Percentiles rank a stretch among this genome's conserved stretches.
Conservation (phyloP, 2,888 invertebrate genomes). For the Tuberolachnus salignus region DNA sequence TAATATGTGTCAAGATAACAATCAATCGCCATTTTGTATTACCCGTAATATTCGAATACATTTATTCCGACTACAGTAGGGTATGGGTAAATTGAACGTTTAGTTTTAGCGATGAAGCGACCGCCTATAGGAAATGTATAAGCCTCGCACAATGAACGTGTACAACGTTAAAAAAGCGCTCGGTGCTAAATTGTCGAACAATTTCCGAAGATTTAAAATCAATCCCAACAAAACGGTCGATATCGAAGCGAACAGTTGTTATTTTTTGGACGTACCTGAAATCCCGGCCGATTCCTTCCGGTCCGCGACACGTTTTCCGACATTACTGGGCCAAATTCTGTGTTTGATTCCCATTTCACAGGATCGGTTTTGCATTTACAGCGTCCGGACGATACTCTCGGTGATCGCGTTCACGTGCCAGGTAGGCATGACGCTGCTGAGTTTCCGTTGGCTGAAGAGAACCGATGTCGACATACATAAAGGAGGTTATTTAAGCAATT, state of each 20-base stretch:
- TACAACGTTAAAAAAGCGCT: slow-evolving; percentile 5
- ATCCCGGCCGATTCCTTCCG: slow-evolving; percentile 56
- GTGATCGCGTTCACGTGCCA: slow-evolving; percentile 43
- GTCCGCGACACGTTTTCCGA: slow-evolving; percentile 51
- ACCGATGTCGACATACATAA: slow-evolving; percentile 55
- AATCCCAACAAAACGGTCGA: slow-evolving; percentile 17
- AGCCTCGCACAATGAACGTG: background rate
- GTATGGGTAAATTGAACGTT: background rate
- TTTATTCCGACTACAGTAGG: background rate
- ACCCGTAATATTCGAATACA: background rate
- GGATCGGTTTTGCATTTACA: slow-evolving; percentile 43
- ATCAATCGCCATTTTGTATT: slow-evolving; percentile 10
- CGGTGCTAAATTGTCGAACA: slow-evolving; percentile 5
- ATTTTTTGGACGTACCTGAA: slow-evolving; percentile 32
- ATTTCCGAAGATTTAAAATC: slow-evolving; percentile 32
- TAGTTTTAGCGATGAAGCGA: background rate
- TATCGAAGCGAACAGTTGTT: slow-evolving; percentile 30
- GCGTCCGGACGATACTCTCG: slow-evolving; percentile 30
- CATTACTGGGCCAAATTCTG: slow-evolving; percentile 53
- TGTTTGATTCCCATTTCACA: slow-evolving; percentile 57
- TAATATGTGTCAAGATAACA: slow-evolving; percentile 16
- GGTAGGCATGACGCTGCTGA: slow-evolving; percentile 54
- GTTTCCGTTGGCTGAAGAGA: slow-evolving; percentile 53
- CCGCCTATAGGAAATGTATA: background rate
- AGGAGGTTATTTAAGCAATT: slow-evolving; percentile 53